Evolutionary conservation across 2,888 invertebrate genomes (phyloP), one percentile per base, ranked within the genome.

Genomic region (Sepioteuthis lessoniana): DNA sequence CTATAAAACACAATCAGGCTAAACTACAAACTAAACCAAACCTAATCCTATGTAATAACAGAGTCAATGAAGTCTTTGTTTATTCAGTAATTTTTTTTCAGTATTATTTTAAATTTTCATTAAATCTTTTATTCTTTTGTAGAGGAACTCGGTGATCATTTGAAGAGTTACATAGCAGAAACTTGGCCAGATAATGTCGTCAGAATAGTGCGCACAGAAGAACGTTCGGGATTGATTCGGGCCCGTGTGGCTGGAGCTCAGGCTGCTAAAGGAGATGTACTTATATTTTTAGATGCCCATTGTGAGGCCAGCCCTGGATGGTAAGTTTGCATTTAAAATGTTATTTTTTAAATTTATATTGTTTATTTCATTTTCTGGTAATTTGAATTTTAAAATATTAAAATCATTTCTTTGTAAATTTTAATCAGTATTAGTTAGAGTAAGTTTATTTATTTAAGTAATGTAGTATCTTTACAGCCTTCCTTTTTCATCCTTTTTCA

Each of bases 161-260:
- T 97, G 76, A 95, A 96, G 42, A 95, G 96, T 96, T 99, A 99
- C 97, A 97, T 99, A 35, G 95, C 96, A 28, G 95, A 97, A 37
- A 97, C 97, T 1, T 97, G 97, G 97, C 97, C 97, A 50, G 97
- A 97, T 95, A 97, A 97, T 96, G 97, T 97, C 21, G 98, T 99
- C 10, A 98, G 98, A 96, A 97, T 99, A 90, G 97, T 99, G 42
- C 97, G 99, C 55, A 98, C 99, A 94, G 98, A 98, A 93, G 96
- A 98, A 97, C 97, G 98, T 97, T 98, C 98, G 96, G 99, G 99
- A 5, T 97, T 99, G 94, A 99, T 99, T 96, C 98, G 99, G 90
- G 99, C 99, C 0, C 98, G 99, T 93, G 97, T 99, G 95, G 98
- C 98, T 93, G 99, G 99, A 92, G 99, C 99, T 3, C 98, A 98